Evolutionary conservation across 2,797 vertebrate species (phyloP).

Genomic region (Esox masquinongy): DNA sequence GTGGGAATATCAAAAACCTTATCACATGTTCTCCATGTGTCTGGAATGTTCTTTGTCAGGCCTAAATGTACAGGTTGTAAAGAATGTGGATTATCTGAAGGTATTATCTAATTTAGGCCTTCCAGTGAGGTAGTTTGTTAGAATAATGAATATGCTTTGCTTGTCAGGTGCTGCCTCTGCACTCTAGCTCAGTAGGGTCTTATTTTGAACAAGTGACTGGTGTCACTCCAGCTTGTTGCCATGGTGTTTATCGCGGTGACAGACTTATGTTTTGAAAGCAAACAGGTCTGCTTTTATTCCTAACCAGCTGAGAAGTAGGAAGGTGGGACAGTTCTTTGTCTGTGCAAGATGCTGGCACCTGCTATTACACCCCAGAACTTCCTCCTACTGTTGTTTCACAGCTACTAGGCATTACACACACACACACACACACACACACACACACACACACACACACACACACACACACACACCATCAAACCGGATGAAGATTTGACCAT

Average conservation of each 20-base stretch:
- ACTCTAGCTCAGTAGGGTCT: conserved; percentile 32
- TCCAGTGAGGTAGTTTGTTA: conserved; percentile 26
- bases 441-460: background rate
- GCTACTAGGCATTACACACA: conserved; percentile 3
- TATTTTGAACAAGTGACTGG: conserved; percentile 39
- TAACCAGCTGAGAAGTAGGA: conserved; percentile 35
- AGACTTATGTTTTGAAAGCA: conserved; percentile 75
- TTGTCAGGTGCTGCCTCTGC: conserved; percentile 28
- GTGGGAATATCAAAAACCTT: background rate
- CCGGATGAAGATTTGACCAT: background rate
- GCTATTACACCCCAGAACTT: conserved; percentile 13
- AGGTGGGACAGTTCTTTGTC: conserved; percentile 26
- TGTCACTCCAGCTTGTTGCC: conserved; percentile 62
- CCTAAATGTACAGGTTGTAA: conserved; percentile 29
- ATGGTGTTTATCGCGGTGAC: conserved; percentile 69
- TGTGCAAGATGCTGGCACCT: conserved; percentile 22
- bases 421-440: too few relatives aligned
- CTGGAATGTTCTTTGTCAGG: conserved; percentile 12
- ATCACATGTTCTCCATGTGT: conserved; percentile 15
- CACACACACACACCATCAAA: background rate
- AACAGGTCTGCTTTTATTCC: conserved; percentile 70
- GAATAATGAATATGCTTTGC: conserved; percentile 49
- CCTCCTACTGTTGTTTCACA: conserved; percentile 15
- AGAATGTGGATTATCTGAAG: conserved; percentile 33
- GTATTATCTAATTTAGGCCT: conserved; percentile 12